These are phyloP conservation scores for Anthrax anthrax DNA, from an alignment of 2,888 invertebrate species.

Conservation along the genomic window DNA sequence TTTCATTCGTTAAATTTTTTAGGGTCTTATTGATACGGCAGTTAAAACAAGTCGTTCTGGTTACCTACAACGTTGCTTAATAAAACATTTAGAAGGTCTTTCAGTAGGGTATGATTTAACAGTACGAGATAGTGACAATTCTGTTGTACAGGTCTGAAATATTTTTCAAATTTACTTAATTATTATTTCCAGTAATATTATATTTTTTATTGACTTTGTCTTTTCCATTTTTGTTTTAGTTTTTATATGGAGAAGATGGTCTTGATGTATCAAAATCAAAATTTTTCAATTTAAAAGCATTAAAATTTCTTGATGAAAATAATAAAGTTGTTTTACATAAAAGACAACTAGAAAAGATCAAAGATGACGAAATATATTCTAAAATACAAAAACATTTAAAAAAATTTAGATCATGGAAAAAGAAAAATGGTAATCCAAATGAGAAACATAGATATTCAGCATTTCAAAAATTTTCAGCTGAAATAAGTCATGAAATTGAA, in stretches of 20 bases:
- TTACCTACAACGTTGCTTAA: constrained; percentile 90
- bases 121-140: constrained; percentile 87
- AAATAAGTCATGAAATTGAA: constrained; percentile 37
- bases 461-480: constrained; percentile 46
- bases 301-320: constrained; percentile 75
- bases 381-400: constrained; percentile 42
- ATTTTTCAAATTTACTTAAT: no score
- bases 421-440: constrained; percentile 37
- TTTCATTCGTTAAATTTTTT: constrained; percentile 10
- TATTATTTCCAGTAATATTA: no score
- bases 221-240: constrained; percentile 34
- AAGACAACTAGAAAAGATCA: constrained; percentile 41
- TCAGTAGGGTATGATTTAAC: constrained; percentile 85
- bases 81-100: constrained; percentile 96
- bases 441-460: constrained; percentile 36
- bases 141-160: constrained; percentile 61
- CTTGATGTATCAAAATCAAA: constrained; percentile 78
- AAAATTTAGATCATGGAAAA: constrained; percentile 46
- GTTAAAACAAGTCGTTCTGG: constrained; percentile 98
- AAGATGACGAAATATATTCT: constrained; percentile 39
- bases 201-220: background rate
- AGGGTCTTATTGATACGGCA: constrained; percentile 97
- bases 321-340: constrained; percentile 46
- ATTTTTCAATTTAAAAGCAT: constrained; percentile 61
- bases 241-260: constrained; percentile 87